Percentiles rank a stretch among this genome's conserved stretches.
Conservation (phyloP, 2,797 vertebrate species). For the Yasuhikotakia modesta region DNA sequence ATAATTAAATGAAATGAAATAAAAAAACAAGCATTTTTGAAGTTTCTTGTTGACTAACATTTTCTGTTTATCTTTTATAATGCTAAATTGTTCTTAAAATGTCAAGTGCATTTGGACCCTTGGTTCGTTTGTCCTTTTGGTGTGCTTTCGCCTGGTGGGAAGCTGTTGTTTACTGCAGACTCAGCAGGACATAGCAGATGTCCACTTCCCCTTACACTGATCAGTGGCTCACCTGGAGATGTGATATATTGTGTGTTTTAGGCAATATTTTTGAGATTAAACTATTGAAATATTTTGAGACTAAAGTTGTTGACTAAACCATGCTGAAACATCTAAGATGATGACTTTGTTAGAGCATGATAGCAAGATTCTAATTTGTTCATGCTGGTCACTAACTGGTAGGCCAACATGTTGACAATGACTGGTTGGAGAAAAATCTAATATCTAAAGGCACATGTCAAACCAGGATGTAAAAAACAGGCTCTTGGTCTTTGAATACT, state of each 20-base stretch:
- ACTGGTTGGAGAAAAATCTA: neutral
- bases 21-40: constrained; percentile 48
- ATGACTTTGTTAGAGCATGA: neutral
- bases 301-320: too few species aligned
- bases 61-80: constrained; percentile 40
- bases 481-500: constrained; percentile 20
- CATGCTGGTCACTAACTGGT: too few species aligned
- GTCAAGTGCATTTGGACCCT: constrained; percentile 57
- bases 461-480: constrained; percentile 41
- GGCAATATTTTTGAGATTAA: constrained; percentile 21
- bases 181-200: constrained; percentile 46
- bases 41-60: constrained; percentile 43
- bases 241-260: constrained; percentile 57
- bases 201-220: constrained; percentile 33
- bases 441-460: constrained; percentile 15
- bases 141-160: constrained; percentile 37
- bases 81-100: constrained; percentile 54
- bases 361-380: neutral
- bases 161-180: constrained; percentile 54
- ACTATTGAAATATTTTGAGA: constrained; percentile 12
- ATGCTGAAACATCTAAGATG: too few species aligned
- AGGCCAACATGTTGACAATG: too few species aligned
- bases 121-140: constrained; percentile 60
- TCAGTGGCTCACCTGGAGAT: constrained; percentile 40
- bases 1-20: too few species aligned